Conservation (phyloP, 2,888 invertebrate species). For the Cephonodes hylas region DNA sequence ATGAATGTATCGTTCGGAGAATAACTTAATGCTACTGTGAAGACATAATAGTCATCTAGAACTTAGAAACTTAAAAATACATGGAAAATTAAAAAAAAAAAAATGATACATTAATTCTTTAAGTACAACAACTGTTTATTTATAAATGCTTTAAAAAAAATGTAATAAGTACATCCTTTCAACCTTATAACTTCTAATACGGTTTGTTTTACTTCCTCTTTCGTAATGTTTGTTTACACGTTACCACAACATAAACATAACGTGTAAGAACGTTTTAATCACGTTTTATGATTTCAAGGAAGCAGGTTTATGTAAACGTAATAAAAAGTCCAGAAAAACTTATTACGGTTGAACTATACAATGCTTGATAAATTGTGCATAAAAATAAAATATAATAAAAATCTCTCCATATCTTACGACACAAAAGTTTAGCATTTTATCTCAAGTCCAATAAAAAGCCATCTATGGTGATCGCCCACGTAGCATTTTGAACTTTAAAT, state of each 20-base stretch:
- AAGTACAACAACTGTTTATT: no score
- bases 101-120: no score
- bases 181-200: neutral
- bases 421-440: conserved; percentile 6
- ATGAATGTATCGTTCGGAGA: no score
- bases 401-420: neutral
- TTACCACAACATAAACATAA: neutral
- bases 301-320: neutral
- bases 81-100: no score
- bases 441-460: conserved; percentile 1
- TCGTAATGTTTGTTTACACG: conserved; percentile 5
- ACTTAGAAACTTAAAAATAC: no score
- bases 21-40: no score
- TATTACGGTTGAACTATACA: neutral
- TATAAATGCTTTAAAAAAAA: neutral
- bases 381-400: no score
- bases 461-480: neutral
- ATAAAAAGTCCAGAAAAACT: neutral
- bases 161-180: neutral
- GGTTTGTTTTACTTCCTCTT: conserved; percentile 6
- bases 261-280: conserved; percentile 1
- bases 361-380: neutral
- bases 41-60: no score
- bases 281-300: neutral
- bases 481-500: conserved; percentile 2